Percentiles rank a stretch among this genome's conserved stretches.
phyloP scores from a whole-genome alignment of 2,888 invertebrate genomes.

The Phyto melanocephala region DNA sequence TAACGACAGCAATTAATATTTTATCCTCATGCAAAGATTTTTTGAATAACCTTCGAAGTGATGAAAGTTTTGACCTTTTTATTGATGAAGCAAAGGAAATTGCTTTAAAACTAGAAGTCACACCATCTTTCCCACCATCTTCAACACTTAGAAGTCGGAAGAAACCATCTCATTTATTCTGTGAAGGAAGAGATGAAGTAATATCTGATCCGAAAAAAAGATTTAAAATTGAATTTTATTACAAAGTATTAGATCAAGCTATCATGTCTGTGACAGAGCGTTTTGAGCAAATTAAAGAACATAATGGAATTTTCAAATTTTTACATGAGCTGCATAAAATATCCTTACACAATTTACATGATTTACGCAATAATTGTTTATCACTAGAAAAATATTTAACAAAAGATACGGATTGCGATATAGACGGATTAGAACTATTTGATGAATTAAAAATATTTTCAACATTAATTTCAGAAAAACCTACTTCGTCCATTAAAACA shows the following conservation, averaged over 20 bases:
- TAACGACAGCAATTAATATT: slow-evolving; percentile 29
- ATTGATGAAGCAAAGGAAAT: slow-evolving; percentile 22
- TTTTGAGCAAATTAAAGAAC: slow-evolving; percentile 14
- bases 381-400: slow-evolving; percentile 24
- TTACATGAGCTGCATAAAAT: slow-evolving; percentile 19
- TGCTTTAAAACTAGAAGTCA: slow-evolving; percentile 32
- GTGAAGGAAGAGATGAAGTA: background rate
- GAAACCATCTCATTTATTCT: slow-evolving; percentile 22
- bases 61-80: slow-evolving; percentile 31
- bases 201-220: slow-evolving; percentile 12
- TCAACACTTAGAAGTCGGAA: background rate
- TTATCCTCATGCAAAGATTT: slow-evolving; percentile 2
- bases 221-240: slow-evolving; percentile 34
- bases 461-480: background rate
- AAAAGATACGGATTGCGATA: background rate
- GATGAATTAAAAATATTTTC: slow-evolving; percentile 15
- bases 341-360: slow-evolving; percentile 4
- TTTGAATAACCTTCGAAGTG: slow-evolving; percentile 15
- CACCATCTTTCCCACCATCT: slow-evolving; percentile 27
- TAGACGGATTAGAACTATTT: slow-evolving; percentile 29
- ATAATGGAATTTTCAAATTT: slow-evolving; percentile 28
- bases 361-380: background rate
- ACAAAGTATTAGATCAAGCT: slow-evolving; percentile 28
- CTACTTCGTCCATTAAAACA: background rate
- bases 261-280: slow-evolving; percentile 13